phyloP scores from a whole-genome alignment of 2,113 vertebrate genomes.

The Ginglymostoma cirratum region DNA sequence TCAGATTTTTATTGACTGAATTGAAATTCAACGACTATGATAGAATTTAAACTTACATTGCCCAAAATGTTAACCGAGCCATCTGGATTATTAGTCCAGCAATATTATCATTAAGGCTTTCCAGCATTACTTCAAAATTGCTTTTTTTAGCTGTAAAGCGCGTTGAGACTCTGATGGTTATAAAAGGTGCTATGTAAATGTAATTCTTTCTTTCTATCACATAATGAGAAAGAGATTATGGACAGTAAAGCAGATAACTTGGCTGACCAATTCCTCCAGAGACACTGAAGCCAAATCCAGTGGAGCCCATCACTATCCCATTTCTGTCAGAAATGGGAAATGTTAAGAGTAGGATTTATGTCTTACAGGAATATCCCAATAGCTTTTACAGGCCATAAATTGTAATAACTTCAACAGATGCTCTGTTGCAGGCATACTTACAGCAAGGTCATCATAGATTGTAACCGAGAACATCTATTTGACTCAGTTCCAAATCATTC shows the following conservation, averaged over 20 bases:
- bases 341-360: not conserved
- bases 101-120: no score
- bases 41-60: no score
- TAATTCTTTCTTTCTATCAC: not conserved
- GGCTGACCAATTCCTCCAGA: not conserved
- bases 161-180: not conserved
- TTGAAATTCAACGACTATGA: no score
- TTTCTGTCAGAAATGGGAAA: not conserved
- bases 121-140: not conserved
- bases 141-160: not conserved
- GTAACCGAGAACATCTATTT: not conserved
- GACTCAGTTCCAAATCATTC: not conserved
- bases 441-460: not conserved
- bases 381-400: not conserved
- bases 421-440: not conserved
- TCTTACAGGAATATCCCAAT: not conserved
- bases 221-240: not conserved
- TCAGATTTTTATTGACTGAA: no score
- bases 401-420: not conserved
- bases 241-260: no score
- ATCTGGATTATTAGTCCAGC: no score
- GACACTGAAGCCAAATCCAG: not conserved
- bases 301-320: not conserved
- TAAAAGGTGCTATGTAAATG: not conserved
- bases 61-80: no score